Base-by-base conservation (phyloP, 2,113 vertebrate species). In the Myotis davidii region DNA sequence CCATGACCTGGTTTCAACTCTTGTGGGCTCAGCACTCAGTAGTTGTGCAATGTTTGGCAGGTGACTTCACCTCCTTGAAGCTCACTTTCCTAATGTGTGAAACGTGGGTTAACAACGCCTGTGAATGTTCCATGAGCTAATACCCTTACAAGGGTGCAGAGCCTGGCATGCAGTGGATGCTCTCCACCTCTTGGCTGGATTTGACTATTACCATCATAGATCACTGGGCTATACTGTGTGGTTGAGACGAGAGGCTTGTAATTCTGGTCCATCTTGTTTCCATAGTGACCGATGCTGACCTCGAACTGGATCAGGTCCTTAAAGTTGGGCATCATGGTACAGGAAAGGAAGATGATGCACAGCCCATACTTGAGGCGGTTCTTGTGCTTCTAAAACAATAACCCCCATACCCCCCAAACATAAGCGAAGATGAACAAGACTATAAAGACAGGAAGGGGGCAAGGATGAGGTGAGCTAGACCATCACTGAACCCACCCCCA, bases 281-380 rank as follows among this genome's bases (percentile, higher is more conserved):
- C 98, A 0, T 98, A 97, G 67, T 97, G 74, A 20, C 98, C 98
- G 0, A 98, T 88, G 92, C 98, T 98, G 97, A 99, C 97, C 96
- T 99, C 98, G 0, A 99, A 98, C 5, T 98, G 97, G 93, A 99
- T 96, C 21, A 97, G 96, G 64, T 98, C 97, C 18, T 96, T 64
- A 16, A 97, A 94, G 0, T 86, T 50, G 0, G 98, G 97, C 97
- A 99, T 97, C 98, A 97, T 96, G 50, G 98, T 98, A 69, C 98
- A 98, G 10, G 98, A 98, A 39, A 98, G 98, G 72, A 99, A 99
- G 81, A 98, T 37, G 3, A 98, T 97, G 0, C 98, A 98, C 14
- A 98, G 96, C 16, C 98, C 98, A 0, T 98, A 98, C 3, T 27
- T 98, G 6, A 56, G 86, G 8, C 94, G 97, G 42, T 97, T 94